Evolutionary conservation across 2,888 invertebrate species (phyloP), one percentile per base, ranked within the genome.

Genomic region (Drosophila mimetica): DNA sequence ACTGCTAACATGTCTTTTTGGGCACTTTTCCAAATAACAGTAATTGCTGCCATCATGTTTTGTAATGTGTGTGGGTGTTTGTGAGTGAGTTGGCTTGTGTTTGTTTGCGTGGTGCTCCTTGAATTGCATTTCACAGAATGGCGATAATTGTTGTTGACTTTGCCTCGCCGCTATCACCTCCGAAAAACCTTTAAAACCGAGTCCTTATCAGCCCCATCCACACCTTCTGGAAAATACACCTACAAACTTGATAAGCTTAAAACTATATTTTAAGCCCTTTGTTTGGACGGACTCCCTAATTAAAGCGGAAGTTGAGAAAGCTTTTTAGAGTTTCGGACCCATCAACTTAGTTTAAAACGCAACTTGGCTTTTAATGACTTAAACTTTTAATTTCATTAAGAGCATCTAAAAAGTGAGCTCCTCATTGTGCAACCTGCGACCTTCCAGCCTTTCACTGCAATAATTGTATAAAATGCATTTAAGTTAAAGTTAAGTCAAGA

Each of bases 361-460:
- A 80, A 80, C 75, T 80, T 76, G 71, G 64, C 50, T 80, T 75
- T 78, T 78, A 79, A 76, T 78, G 73, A 82, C 71, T 75, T 78
- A 61, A 70, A 78, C 70, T 78, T 82, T 85, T 83, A 79, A 84
- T 83, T 85, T 59, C 76, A 85, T 84, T 81, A 72, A 67, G 52
- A 67, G 52, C 55, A 77, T 81, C 83, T 81, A 58, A 79, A 79
- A 79, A 42, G 66, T 77, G 59, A 66, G 46, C 65, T 71, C 46
- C 14, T 52, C 64, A 41, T 39, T 67, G 73, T 74, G 11, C 55
- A 11, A 18, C 28, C 11, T 18, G 9, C 55, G 9, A 13, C 25
- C 63, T 69, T 4, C 2, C 1, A n/a, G 5, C 11, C 16, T 9
- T 63, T 71, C 61, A 44, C 28, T 55, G 53, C 34, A 41, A 67